Evolutionary conservation across 2,888 invertebrate genomes (phyloP).

Genomic region (Augiades crinisus): DNA sequence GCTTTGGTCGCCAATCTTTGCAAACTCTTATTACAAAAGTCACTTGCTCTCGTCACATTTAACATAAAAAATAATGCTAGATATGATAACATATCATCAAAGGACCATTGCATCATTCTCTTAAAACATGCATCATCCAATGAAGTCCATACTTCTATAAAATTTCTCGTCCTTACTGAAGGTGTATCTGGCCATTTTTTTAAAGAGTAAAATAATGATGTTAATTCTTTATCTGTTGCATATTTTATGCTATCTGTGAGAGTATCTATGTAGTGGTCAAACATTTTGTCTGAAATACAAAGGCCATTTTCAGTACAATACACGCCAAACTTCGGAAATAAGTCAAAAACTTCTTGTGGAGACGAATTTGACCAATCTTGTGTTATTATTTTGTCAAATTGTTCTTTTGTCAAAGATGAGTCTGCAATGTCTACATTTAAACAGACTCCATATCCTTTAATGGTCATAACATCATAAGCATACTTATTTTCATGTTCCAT

Average conservation of each 20-base stretch:
- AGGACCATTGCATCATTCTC: constrained; percentile 69
- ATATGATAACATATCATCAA: constrained; percentile 78
- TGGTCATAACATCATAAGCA: constrained; percentile 64
- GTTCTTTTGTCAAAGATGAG: constrained; percentile 37
- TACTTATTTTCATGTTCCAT: constrained; percentile 66
- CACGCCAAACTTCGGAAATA: constrained; percentile 52
- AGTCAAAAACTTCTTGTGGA: constrained; percentile 47
- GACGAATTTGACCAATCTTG: constrained; percentile 51
- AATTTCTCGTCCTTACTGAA: constrained; percentile 80
- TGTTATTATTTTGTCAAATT: constrained; percentile 45
- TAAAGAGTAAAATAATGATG: constrained; percentile 74
- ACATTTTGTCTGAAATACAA: constrained; percentile 58
- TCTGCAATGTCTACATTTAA: constrained; percentile 35
- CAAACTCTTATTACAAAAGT: constrained; percentile 78
- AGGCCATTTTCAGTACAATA: constrained; percentile 55
- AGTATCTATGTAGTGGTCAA: constrained; percentile 61
- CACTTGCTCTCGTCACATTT: constrained; percentile 74
- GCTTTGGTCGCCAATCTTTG: constrained; percentile 81
- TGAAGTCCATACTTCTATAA: constrained; percentile 83
- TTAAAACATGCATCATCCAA: constrained; percentile 84
- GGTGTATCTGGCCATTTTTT: constrained; percentile 74
- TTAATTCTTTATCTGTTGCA: constrained; percentile 81
- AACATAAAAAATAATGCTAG: constrained; percentile 84
- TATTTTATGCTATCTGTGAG: constrained; percentile 76
- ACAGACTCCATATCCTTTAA: constrained; percentile 52